phyloP scores from a whole-genome alignment of 1,140 invertebrate species.

The Palaemon carinicauda region DNA sequence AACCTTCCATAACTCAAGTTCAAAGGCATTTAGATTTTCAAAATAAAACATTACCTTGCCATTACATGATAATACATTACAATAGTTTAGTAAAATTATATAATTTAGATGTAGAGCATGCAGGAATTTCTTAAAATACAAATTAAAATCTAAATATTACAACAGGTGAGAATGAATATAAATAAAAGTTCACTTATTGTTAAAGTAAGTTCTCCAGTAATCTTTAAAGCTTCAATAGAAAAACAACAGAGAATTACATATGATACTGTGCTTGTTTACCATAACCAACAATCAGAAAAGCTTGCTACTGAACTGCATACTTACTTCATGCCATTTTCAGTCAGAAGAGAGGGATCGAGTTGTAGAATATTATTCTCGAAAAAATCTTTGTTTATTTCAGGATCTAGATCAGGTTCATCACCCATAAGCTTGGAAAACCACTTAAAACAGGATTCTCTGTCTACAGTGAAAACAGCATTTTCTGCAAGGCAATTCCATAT shows the following conservation, averaged over 20 bases:
- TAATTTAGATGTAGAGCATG: no score
- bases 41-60: no score
- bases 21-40: no score
- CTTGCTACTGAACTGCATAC: constrained; percentile 56
- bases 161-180: no score
- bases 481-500: constrained; percentile 97
- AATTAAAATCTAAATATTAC: no score
- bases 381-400: constrained; percentile 95
- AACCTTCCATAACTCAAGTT: no score
- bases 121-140: no score
- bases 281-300: neutral
- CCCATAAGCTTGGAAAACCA: constrained; percentile 99
- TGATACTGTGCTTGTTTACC: neutral
- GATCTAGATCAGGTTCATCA: constrained; percentile 95
- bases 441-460: constrained; percentile 96
- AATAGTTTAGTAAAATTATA: no score
- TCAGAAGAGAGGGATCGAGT: constrained; percentile 88
- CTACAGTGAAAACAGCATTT: constrained; percentile 87
- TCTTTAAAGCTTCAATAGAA: neutral
- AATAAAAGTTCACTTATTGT: no score
- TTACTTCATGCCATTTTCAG: constrained; percentile 94
- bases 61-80: no score
- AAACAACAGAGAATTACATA: neutral
- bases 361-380: constrained; percentile 95
- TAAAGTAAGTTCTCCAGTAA: neutral